Conservation (phyloP, 2,888 invertebrate species). For the Dryomyza anilis region DNA sequence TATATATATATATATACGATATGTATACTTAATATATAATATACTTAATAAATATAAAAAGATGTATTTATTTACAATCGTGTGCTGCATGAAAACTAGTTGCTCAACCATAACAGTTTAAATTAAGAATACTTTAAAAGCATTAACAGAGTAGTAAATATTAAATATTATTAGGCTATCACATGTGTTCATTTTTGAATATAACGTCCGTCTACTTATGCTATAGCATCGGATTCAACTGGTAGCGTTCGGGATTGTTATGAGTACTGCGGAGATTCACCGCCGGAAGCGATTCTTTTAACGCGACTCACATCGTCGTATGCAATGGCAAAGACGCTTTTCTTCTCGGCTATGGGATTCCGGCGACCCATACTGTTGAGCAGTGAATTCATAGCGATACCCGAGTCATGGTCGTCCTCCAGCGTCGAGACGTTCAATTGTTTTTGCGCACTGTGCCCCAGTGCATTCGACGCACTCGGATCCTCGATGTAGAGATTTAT, state of each 20-base stretch:
- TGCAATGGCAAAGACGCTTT: slow-evolving; percentile 91
- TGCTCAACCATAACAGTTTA: neutral
- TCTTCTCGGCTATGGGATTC: slow-evolving; percentile 80
- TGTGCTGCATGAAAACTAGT: neutral
- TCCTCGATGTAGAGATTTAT: slow-evolving; percentile 51
- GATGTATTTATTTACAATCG: slow-evolving; percentile 9
- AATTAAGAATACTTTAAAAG: neutral
- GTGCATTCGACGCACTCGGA: slow-evolving; percentile 46
- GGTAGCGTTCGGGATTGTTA: slow-evolving; percentile 37
- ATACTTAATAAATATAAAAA: too few species aligned
- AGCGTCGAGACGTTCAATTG: slow-evolving; percentile 67
- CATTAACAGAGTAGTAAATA: neutral
- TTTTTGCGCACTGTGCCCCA: slow-evolving; percentile 44
- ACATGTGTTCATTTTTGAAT: slow-evolving; percentile 38
- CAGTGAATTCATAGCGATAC: slow-evolving; percentile 73
- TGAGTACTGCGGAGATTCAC: slow-evolving; percentile 73
- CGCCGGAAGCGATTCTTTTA: slow-evolving; percentile 79
- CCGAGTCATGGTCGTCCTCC: slow-evolving; percentile 77
- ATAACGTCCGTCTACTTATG: neutral
- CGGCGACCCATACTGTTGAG: slow-evolving; percentile 67
- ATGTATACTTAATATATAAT: too few species aligned
- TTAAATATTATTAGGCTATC: slow-evolving; percentile 41
- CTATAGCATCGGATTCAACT: neutral
- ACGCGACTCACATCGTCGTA: slow-evolving; percentile 86
- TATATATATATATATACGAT: neutral